These are phyloP conservation scores for Barnardius zonarius DNA, from an alignment of 2,113 vertebrate species.

Conservation along the genomic window DNA sequence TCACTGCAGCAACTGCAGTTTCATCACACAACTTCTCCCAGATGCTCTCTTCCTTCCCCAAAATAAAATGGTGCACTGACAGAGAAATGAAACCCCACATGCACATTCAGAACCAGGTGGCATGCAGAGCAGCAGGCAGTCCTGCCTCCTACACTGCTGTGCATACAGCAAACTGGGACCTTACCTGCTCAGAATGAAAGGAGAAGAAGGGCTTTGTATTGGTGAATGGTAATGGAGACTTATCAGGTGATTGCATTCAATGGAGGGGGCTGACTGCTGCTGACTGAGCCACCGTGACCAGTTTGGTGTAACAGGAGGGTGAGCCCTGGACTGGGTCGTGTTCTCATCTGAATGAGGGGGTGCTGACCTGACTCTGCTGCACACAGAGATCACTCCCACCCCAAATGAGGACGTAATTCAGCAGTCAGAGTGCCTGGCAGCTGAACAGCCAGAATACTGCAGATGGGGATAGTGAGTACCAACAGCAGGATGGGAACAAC, in stretches of 20 bases:
- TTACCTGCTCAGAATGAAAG: not conserved
- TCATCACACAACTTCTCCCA: not conserved
- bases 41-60: not conserved
- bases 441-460: not conserved
- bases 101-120: not conserved
- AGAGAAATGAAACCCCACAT: fast-evolving
- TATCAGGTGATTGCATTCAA: not conserved
- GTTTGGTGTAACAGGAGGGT: not conserved
- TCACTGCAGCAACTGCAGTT: not conserved
- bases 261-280: not conserved
- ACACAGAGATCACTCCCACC: not conserved
- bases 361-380: conserved; percentile 6
- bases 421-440: not conserved
- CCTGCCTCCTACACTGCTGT: not conserved
- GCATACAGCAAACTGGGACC: not conserved
- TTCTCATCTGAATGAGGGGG: not conserved
- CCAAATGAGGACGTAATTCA: not conserved
- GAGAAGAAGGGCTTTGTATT: not conserved
- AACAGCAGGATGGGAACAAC: not conserved
- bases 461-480: not conserved
- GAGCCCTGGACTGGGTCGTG: fast-evolving
- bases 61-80: not conserved
- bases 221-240: not conserved
- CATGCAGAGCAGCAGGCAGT: not conserved
- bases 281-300: not conserved